A percentile compares a stretch with the other conserved stretches of the same genome.
These are phyloP conservation scores for Paramisgurnus dabryanus DNA, from an alignment of 2,113 vertebrate genomes.

Conservation along the genomic window DNA sequence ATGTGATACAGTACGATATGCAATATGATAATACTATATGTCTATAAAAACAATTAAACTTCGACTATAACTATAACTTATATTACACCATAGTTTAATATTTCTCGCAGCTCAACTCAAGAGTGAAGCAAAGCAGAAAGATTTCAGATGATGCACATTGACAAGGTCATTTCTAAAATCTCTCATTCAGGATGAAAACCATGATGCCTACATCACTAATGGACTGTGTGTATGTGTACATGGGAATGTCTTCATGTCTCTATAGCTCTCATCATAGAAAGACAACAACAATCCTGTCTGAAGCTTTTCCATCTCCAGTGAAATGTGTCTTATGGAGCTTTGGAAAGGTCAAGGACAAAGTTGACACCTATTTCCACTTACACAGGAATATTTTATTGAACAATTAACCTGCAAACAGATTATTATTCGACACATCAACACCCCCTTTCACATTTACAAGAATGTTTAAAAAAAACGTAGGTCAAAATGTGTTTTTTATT, in stretches of 20 bases:
- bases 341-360: background rate
- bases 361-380: no score
- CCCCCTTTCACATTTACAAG: no score
- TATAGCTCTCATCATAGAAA: background rate
- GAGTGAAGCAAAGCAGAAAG: background rate
- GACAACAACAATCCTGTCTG: background rate
- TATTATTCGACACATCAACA: no score
- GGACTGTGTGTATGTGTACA: background rate
- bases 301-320: background rate
- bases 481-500: no score
- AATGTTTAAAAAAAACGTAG: no score
- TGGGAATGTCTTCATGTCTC: background rate
- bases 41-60: no score
- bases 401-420: no score
- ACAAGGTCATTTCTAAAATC: conserved; percentile 13
- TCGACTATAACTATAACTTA: background rate
- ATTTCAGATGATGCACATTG: background rate
- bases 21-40: no score
- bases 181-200: background rate
- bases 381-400: no score
- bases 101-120: no score
- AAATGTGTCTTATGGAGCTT: background rate
- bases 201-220: background rate
- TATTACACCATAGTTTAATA: background rate
- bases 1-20: no score